Percentiles rank a stretch among this genome's conserved stretches.
These are phyloP conservation scores for Apamea crenata DNA, from an alignment of 2,888 invertebrate species.

Conservation along the genomic window DNA sequence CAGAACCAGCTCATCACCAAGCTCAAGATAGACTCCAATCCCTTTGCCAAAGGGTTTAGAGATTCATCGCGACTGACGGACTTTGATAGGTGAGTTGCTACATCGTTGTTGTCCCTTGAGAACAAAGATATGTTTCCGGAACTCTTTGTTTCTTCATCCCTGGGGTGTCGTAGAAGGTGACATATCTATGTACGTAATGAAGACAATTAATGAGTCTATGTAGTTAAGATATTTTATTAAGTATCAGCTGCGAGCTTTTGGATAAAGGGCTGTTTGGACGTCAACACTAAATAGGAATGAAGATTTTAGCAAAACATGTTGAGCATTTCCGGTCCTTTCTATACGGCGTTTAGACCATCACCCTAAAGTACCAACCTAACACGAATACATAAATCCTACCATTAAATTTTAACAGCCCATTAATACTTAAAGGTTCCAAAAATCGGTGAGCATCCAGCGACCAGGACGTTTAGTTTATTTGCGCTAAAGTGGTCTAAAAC, in stretches of 20 bases:
- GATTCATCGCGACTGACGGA: conserved; percentile 98
- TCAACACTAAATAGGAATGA: neutral
- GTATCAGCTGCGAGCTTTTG: neutral
- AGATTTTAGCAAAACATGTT: neutral
- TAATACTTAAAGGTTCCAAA: conserved; percentile 60
- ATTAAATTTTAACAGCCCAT: conserved; percentile 63
- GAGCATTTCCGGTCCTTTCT: conserved; percentile 6
- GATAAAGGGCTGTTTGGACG: neutral
- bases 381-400: conserved; percentile 45
- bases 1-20: conserved; percentile 99
- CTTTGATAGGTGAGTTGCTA: conserved; percentile 93
- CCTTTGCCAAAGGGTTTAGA: conserved; percentile 99
- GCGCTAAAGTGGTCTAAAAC: conserved; percentile 77
- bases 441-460: conserved; percentile 61
- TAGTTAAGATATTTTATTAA: neutral
- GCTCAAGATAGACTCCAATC: conserved; percentile 99
- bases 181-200: neutral
- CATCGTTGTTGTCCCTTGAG: neutral
- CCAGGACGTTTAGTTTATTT: conserved; percentile 71
- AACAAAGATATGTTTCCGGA: neutral
- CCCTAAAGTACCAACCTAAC: conserved; percentile 30
- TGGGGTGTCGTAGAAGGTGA: neutral
- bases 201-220: neutral
- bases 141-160: neutral
- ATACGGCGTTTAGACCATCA: conserved; percentile 7